These are phyloP conservation scores for Drosophila borborema DNA, from an alignment of 2,888 invertebrate genomes.

Conservation along the genomic window DNA sequence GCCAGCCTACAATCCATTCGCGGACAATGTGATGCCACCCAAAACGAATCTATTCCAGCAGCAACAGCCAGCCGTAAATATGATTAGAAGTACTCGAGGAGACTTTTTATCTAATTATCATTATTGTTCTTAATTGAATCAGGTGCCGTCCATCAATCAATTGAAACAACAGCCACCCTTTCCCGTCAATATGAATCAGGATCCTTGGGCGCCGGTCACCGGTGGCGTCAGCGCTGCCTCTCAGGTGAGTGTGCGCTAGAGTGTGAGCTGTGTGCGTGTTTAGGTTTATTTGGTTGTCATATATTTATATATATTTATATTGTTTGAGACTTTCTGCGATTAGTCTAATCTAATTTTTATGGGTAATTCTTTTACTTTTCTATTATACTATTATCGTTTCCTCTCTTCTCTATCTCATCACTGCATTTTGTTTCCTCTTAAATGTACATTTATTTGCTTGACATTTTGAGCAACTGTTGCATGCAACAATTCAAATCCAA, in stretches of 20 bases:
- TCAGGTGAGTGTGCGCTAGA: conserved; percentile 79
- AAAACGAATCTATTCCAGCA: conserved; percentile 88
- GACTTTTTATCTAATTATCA: not conserved
- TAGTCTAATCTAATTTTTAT: conserved; percentile 48
- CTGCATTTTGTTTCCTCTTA: conserved; percentile 52
- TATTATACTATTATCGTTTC: conserved; percentile 45
- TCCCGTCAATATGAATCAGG: conserved; percentile 85
- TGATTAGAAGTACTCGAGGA: too few species aligned
- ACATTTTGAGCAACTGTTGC: conserved; percentile 61
- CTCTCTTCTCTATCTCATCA: conserved; percentile 18
- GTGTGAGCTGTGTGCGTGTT: conserved; percentile 6
- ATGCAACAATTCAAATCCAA: conserved; percentile 51
- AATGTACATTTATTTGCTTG: conserved; percentile 20
- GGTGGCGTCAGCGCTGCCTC: conserved; percentile 78
- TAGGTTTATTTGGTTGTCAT: conserved; percentile 23
- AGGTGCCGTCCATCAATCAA: conserved; percentile 86
- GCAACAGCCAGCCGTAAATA: conserved; percentile 85
- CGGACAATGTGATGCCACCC: conserved; percentile 84
- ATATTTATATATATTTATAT: conserved; percentile 1
- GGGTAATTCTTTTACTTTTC: conserved; percentile 42
- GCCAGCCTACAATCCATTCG: conserved; percentile 85
- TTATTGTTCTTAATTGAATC: not conserved
- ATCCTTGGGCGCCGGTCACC: conserved; percentile 85
- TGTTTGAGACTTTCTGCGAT: conserved; percentile 40
- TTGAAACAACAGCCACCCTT: conserved; percentile 85